These are phyloP conservation scores for Torymus aiolomorphi DNA, from an alignment of 2,888 invertebrate genomes.

Conservation along the genomic window DNA sequence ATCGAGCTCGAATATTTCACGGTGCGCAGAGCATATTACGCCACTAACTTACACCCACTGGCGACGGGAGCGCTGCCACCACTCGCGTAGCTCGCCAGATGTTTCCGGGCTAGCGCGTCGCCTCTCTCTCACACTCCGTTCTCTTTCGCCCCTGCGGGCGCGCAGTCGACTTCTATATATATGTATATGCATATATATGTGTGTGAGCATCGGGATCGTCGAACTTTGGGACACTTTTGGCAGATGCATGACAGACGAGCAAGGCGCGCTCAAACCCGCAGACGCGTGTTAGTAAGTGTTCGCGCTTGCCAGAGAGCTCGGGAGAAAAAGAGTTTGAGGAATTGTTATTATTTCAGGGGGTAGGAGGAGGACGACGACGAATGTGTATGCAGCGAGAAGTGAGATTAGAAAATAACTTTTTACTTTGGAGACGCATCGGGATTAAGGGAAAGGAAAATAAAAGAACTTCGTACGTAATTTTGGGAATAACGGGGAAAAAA, in stretches of 20 bases:
- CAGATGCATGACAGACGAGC: constrained; percentile 54
- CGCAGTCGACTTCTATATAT: not conserved
- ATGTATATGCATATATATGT: not conserved
- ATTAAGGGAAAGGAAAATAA: too few species aligned
- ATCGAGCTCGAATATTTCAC: constrained; percentile 66
- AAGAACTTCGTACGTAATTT: too few species aligned
- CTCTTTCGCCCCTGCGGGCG: constrained; percentile 3
- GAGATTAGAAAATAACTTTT: too few species aligned
- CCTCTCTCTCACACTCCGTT: too few species aligned
- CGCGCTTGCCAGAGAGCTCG: too few species aligned
- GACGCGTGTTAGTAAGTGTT: too few species aligned
- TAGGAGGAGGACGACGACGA: too few species aligned
- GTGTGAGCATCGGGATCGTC: constrained; percentile 36
- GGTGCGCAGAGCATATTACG: constrained; percentile 64
- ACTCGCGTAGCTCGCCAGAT: constrained; percentile 61
- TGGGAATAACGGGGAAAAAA: too few species aligned
- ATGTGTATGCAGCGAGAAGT: too few species aligned
- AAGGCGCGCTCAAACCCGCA: not conserved
- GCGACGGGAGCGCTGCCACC: constrained; percentile 15
- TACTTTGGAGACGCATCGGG: too few species aligned
- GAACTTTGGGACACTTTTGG: constrained; percentile 52
- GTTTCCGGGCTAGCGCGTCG: constrained; percentile 60
- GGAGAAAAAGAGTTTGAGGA: too few species aligned
- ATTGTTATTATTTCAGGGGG: too few species aligned
- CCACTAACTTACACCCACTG: constrained; percentile 64